A percentile compares a stretch with the other conserved stretches of the same genome.
Evolutionary conservation across 2,113 vertebrate species (phyloP).

Genomic region (Rhinoptilus africanus): DNA sequence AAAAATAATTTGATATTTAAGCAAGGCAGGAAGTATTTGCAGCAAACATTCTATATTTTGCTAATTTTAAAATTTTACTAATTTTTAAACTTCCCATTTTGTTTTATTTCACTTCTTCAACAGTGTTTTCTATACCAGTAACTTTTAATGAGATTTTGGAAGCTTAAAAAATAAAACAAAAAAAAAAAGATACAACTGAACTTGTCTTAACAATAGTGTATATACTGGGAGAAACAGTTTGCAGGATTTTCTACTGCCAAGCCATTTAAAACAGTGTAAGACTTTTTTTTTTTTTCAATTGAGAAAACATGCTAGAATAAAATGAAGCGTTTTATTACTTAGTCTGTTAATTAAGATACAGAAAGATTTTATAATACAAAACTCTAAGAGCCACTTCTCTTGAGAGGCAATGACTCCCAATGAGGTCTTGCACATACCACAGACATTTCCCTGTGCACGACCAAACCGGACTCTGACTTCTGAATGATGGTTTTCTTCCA

Average conservation of each 20-base stretch:
- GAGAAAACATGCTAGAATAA: not conserved
- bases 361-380: not conserved
- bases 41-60: not conserved
- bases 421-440: not conserved
- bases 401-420: not conserved
- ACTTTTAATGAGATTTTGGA: not conserved
- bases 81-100: not conserved
- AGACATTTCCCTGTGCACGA: not conserved
- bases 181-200: not conserved
- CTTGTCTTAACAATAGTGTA: not conserved
- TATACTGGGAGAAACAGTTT: not conserved
- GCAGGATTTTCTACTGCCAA: not conserved
- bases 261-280: not conserved
- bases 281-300: not conserved
- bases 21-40: not conserved
- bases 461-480: not conserved
- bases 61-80: not conserved
- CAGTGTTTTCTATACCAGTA: not conserved
- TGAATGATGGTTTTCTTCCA: not conserved
- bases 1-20: not conserved
- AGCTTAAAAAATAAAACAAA: not conserved
- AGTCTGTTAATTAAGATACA: not conserved
- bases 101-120: not conserved
- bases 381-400: not conserved
- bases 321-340: not conserved